A percentile compares a stretch with the other conserved stretches of the same genome.
phyloP scores from a whole-genome alignment of 2,888 invertebrate species.

The Apamea epomidion region DNA sequence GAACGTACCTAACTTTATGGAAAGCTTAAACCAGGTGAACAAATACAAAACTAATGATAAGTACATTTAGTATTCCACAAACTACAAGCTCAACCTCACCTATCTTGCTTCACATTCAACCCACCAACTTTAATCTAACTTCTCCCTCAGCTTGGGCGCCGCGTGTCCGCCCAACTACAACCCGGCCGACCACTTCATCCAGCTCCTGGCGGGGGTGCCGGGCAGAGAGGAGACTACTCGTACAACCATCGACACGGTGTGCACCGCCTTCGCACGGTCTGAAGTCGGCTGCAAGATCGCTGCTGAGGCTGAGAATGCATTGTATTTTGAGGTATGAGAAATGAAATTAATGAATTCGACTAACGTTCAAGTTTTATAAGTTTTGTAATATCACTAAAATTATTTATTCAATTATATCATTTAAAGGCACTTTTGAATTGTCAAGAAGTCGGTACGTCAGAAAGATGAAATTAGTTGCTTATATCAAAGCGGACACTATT shows the following conservation, averaged over 20 bases:
- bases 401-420: no score
- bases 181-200: constrained; percentile 98
- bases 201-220: constrained; percentile 96
- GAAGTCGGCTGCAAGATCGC: constrained; percentile 91
- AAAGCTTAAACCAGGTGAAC: neutral
- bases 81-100: no score
- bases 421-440: neutral
- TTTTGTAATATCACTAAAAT: no score
- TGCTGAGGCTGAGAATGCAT: constrained; percentile 89
- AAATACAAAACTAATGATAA: neutral
- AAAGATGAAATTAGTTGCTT: no score
- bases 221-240: constrained; percentile 95
- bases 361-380: neutral
- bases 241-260: constrained; percentile 94
- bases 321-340: constrained; percentile 80
- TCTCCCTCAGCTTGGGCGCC: constrained; percentile 92
- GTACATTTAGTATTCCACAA: neutral
- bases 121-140: neutral
- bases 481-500: no score
- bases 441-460: neutral
- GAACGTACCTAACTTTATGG: neutral
- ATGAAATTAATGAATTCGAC: neutral
- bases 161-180: constrained; percentile 97
- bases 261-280: constrained; percentile 93
- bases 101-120: neutral